These are phyloP conservation scores for Nipponia nippon DNA, from an alignment of 2,113 vertebrate species.

Conservation along the genomic window DNA sequence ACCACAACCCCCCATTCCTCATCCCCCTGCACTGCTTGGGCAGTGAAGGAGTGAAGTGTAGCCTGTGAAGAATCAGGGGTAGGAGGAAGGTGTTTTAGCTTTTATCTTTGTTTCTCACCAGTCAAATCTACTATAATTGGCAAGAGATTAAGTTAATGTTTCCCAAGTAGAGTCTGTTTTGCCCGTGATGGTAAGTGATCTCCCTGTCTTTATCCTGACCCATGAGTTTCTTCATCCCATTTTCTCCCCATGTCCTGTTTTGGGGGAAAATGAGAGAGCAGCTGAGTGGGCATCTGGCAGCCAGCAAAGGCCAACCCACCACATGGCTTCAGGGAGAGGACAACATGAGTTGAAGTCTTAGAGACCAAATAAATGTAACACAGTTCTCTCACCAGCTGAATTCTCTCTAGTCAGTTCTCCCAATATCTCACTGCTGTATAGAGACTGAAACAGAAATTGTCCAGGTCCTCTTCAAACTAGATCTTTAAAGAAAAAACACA, in stretches of 20 bases:
- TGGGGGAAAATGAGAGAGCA: neutral
- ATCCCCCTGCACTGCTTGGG: neutral
- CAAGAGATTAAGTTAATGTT: neutral
- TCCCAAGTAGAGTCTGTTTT: neutral
- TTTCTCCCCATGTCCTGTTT: neutral
- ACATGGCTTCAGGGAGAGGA: neutral
- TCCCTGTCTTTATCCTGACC: neutral
- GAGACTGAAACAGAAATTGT: neutral
- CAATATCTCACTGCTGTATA: neutral
- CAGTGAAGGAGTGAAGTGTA: neutral
- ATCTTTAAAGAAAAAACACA: neutral
- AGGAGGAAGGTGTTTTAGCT: neutral
- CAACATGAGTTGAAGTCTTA: neutral
- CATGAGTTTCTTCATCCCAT: neutral
- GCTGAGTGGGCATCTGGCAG: neutral
- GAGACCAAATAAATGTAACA: neutral
- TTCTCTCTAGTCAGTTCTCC: neutral
- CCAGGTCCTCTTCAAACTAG: neutral
- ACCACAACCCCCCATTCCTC: neutral
- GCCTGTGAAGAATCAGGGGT: neutral
- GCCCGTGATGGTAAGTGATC: neutral
- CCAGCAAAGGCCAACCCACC: neutral
- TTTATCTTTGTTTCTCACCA: neutral
- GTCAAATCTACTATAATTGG: neutral
- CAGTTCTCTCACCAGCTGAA: neutral